Percentiles rank a stretch among this genome's conserved stretches.
phyloP scores from a whole-genome alignment of 2,797 vertebrate genomes.

The Squalus acanthias region DNA sequence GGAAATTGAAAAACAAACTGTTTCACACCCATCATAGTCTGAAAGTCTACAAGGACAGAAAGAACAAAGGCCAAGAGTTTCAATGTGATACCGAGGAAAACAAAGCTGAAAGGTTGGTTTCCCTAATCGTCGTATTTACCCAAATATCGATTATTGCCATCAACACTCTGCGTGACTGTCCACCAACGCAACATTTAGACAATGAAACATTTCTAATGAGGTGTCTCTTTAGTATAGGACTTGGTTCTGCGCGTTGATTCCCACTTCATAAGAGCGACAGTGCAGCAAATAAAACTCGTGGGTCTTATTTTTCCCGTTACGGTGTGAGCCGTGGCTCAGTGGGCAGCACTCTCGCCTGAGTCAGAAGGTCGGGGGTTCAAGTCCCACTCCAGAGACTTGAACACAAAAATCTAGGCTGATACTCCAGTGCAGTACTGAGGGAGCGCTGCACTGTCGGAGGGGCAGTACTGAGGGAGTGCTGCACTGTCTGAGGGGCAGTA shows the following conservation, averaged over 20 bases:
- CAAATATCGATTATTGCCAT: background rate
- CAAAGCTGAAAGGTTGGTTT: constrained; percentile 28
- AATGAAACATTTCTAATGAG: background rate
- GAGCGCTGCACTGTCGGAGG: no score
- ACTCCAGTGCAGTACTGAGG: background rate
- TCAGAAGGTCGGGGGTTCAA: background rate
- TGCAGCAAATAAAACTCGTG: background rate
- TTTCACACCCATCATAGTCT: constrained; percentile 19
- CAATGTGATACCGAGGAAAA: background rate
- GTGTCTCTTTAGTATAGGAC: background rate
- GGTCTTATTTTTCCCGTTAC: background rate
- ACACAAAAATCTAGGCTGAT: no score
- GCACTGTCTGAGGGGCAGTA: no score
- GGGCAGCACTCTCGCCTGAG: background rate
- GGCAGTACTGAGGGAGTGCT: no score
- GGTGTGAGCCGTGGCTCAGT: background rate
- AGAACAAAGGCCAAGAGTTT: constrained; percentile 40
- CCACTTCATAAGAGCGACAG: background rate
- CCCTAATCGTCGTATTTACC: background rate
- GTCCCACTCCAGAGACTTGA: background rate
- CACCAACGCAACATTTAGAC: background rate
- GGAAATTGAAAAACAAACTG: background rate
- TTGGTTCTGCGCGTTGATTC: background rate
- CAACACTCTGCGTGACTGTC: background rate
- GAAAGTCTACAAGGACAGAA: constrained; percentile 39